A percentile compares a stretch with the other conserved stretches of the same genome.
Conservation (phyloP, 2,113 vertebrate species). For the Oreocharis arfaki region DNA sequence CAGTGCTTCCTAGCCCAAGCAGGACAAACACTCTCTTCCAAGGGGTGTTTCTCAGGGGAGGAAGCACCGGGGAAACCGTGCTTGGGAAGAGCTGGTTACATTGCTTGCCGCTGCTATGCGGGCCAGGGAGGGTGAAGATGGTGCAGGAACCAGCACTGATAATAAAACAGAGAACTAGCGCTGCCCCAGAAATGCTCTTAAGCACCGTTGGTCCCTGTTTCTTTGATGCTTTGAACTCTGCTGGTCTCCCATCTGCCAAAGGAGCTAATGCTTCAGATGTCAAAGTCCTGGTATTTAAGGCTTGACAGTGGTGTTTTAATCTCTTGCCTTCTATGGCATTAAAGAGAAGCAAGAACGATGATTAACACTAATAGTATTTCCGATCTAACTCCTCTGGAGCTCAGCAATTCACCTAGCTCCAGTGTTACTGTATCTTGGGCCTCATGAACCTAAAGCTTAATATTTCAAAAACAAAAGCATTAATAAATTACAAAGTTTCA, state of each 20-base stretch:
- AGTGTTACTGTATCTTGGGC: neutral
- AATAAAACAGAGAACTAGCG: neutral
- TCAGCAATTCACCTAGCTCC: neutral
- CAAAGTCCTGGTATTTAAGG: conserved; percentile 21
- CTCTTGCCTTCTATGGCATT: conserved; percentile 31
- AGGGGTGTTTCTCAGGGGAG: neutral
- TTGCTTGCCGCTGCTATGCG: rapidly evolving
- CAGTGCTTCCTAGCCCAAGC: neutral
- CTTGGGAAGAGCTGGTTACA: neutral
- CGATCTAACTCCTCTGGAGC: neutral
- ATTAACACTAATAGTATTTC: conserved; percentile 38
- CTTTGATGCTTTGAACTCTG: conserved; percentile 44
- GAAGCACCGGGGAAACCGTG: neutral
- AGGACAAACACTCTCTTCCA: rapidly evolving
- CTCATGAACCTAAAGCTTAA: neutral
- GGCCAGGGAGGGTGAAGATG: neutral
- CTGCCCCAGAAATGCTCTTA: neutral
- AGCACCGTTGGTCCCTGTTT: neutral
- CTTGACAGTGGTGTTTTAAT: conserved; percentile 48
- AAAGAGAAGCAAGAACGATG: conserved; percentile 14
- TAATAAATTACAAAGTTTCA: neutral
- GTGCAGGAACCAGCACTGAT: neutral
- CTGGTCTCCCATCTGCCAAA: conserved; percentile 29
- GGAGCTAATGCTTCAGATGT: conserved; percentile 20
- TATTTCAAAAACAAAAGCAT: neutral